Percentiles rank a stretch among this genome's conserved stretches.
phyloP scores from a whole-genome alignment of 2,888 invertebrate species.

The Epistrophe eligans region DNA sequence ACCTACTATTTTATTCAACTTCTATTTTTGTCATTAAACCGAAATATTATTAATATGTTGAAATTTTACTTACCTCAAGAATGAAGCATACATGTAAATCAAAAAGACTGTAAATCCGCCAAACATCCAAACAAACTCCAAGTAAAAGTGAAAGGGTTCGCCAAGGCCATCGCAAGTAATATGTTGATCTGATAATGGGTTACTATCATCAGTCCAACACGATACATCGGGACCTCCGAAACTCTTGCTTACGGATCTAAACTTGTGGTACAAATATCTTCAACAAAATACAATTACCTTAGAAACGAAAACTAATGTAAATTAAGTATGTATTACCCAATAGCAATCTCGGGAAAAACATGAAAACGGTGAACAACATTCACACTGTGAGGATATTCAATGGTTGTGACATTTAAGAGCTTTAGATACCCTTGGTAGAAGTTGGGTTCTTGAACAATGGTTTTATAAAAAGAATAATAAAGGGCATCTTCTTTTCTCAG shows the following conservation, averaged over 20 bases:
- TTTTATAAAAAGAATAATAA: slow-evolving; percentile 95
- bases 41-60: background rate
- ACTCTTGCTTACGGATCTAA: slow-evolving; percentile 69
- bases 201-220: slow-evolving; percentile 86
- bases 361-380: slow-evolving; percentile 93
- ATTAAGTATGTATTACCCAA: slow-evolving; percentile 79
- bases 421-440: slow-evolving; percentile 87
- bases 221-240: slow-evolving; percentile 77
- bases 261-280: slow-evolving; percentile 81
- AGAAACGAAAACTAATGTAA: background rate
- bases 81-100: slow-evolving; percentile 88
- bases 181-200: slow-evolving; percentile 82
- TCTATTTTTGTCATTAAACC: background rate
- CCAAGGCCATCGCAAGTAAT: slow-evolving; percentile 92
- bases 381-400: slow-evolving; percentile 92
- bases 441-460: slow-evolving; percentile 88
- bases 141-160: slow-evolving; percentile 92
- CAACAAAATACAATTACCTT: background rate
- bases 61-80: slow-evolving; percentile 85
- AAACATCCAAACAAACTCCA: slow-evolving; percentile 90
- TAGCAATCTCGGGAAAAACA: slow-evolving; percentile 91
- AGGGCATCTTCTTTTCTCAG: slow-evolving; percentile 95
- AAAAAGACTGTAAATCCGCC: slow-evolving; percentile 89
- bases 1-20: background rate
- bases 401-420: slow-evolving; percentile 89